Conservation (phyloP, 1,140 invertebrate genomes). For the Drosophila tsacasi region DNA sequence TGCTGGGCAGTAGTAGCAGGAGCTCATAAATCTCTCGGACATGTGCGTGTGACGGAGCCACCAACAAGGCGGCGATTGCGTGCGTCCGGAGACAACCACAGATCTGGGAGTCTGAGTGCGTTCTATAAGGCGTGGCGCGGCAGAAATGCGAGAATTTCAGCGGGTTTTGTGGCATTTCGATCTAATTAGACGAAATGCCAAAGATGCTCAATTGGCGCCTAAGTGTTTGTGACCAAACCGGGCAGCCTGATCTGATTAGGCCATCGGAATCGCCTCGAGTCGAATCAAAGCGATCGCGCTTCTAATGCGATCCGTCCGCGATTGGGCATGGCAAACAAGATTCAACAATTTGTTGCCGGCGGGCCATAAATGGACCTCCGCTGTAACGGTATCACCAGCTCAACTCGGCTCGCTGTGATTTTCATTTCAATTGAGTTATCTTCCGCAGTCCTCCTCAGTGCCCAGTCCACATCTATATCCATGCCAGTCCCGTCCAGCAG, state of each 20-base stretch:
- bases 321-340: slow-evolving; percentile 54
- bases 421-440: slow-evolving; percentile 84
- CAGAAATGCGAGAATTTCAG: slow-evolving; percentile 54
- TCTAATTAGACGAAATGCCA: slow-evolving; percentile 81
- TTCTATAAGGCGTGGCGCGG: slow-evolving; percentile 41
- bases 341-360: slow-evolving; percentile 66
- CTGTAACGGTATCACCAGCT: slow-evolving; percentile 54
- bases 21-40: slow-evolving; percentile 63
- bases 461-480: background rate
- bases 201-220: slow-evolving; percentile 81
- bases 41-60: slow-evolving; percentile 62
- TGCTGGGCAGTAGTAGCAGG: slow-evolving; percentile 29
- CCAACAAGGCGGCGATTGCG: slow-evolving; percentile 40
- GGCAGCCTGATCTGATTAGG: slow-evolving; percentile 66
- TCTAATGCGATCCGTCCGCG: slow-evolving; percentile 61
- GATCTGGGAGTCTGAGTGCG: slow-evolving; percentile 1
- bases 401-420: slow-evolving; percentile 54
- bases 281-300: slow-evolving; percentile 34
- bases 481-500: background rate
- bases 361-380: slow-evolving; percentile 54
- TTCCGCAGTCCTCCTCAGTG: slow-evolving; percentile 8
- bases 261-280: slow-evolving; percentile 9
- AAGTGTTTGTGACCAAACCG: slow-evolving; percentile 79
- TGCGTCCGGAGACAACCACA: slow-evolving; percentile 1
- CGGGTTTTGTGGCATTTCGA: slow-evolving; percentile 57